Evolutionary conservation across 2,888 invertebrate species (phyloP).

Genomic region (Phyto melanocephala): DNA sequence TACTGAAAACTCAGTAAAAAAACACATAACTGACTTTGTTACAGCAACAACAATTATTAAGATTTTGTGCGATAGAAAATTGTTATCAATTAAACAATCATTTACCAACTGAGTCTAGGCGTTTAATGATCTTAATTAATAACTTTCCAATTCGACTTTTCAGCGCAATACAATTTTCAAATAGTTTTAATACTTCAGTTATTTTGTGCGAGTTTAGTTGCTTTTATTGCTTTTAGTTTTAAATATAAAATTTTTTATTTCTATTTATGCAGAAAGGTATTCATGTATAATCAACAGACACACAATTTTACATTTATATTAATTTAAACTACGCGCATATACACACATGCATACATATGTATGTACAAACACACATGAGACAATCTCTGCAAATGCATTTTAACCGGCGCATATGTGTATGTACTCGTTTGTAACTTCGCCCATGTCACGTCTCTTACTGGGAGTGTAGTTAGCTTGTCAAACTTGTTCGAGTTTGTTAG

Average conservation of each 20-base stretch:
- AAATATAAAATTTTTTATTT: slow-evolving; percentile 25
- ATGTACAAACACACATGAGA: neutral
- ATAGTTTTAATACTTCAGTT: neutral
- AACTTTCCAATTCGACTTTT: neutral
- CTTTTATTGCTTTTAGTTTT: slow-evolving; percentile 11
- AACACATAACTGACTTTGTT: too few relatives aligned
- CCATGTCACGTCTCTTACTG: slow-evolving; percentile 52
- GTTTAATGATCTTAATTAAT: too few relatives aligned
- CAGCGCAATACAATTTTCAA: neutral
- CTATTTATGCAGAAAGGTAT: too few relatives aligned
- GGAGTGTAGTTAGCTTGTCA: slow-evolving; percentile 21
- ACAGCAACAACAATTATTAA: too few relatives aligned
- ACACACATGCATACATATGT: neutral
- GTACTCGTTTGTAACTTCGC: too few relatives aligned
- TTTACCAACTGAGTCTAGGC: too few relatives aligned
- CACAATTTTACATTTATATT: too few relatives aligned
- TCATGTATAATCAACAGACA: neutral
- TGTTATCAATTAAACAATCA: too few relatives aligned
- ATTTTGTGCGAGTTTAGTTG: neutral
- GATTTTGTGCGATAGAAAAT: too few relatives aligned
- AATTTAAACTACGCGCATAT: too few relatives aligned
- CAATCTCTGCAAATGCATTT: slow-evolving; percentile 22
- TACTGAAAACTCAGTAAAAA: too few relatives aligned
- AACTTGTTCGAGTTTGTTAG: neutral
- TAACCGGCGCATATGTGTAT: slow-evolving; percentile 36